These are phyloP conservation scores for Narcine bancroftii DNA, from an alignment of 2,113 vertebrate species.

Conservation along the genomic window DNA sequence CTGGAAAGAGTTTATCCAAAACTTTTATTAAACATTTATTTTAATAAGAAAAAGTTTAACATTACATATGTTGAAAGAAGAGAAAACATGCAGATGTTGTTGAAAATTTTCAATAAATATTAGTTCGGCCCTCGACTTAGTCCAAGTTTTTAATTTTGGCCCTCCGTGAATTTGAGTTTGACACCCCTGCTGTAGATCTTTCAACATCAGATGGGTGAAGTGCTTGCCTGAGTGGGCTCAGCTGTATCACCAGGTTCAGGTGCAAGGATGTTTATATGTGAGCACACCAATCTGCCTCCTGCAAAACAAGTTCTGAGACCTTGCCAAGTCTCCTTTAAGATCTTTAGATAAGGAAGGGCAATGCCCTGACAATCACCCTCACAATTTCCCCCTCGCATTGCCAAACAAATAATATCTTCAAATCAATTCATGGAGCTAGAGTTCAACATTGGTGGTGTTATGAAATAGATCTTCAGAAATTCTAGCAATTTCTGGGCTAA, in stretches of 20 bases:
- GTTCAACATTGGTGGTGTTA: neutral
- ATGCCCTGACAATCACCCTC: neutral
- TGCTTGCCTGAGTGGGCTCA: neutral
- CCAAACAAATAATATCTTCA: constrained; percentile 1
- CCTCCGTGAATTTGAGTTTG: no score
- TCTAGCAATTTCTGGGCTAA: neutral
- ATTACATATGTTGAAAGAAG: no score
- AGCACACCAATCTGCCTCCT: neutral
- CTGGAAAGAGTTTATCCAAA: no score
- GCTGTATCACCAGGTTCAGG: neutral
- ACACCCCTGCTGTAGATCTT: no score
- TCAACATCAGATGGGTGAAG: neutral
- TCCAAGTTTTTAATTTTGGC: no score
- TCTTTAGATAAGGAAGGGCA: constrained; percentile 4
- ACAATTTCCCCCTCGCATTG: neutral
- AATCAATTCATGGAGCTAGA: neutral
- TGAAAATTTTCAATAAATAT: no score
- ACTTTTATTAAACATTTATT: no score
- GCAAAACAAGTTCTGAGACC: neutral
- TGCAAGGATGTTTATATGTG: neutral
- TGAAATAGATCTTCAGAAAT: neutral
- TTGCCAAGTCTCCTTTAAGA: neutral
- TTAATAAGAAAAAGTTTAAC: no score
- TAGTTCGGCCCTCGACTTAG: no score
- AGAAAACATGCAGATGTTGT: no score